These are phyloP conservation scores for Mactra quadrangularis DNA, from an alignment of 1,140 invertebrate genomes.

Conservation along the genomic window DNA sequence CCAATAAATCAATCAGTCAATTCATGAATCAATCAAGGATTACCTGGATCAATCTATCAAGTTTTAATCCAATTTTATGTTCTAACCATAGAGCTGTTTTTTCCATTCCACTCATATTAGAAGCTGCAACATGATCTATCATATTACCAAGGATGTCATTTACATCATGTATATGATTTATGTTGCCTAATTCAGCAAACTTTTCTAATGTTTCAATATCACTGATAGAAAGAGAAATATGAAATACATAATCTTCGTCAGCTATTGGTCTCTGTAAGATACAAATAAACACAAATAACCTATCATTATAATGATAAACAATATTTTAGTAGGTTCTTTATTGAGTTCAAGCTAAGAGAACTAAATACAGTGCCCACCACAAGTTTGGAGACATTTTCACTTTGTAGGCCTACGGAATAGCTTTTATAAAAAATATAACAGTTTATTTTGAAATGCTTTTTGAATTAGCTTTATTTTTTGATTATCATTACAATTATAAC, in stretches of 20 bases:
- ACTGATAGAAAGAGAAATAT: constrained; percentile 28
- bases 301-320: background rate
- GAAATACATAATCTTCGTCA: constrained; percentile 31
- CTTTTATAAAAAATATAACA: no score
- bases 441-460: no score
- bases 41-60: constrained; percentile 54
- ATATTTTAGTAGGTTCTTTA: background rate
- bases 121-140: constrained; percentile 28
- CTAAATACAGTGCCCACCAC: no score
- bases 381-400: no score
- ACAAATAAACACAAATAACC: no score
- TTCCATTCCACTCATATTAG: constrained; percentile 4
- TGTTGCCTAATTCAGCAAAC: constrained; percentile 21
- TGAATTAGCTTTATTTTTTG: no score
- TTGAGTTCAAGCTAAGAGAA: no score
- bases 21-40: no score
- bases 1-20: no score
- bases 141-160: constrained; percentile 41
- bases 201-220: constrained; percentile 23
- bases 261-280: constrained; percentile 4
- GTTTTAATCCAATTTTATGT: constrained; percentile 40
- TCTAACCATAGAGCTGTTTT: constrained; percentile 35
- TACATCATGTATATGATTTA: constrained; percentile 52
- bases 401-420: no score
- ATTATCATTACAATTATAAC: no score